These are phyloP conservation scores for Dromiciops gliroides DNA, from an alignment of 2,113 vertebrate genomes.

Conservation along the genomic window DNA sequence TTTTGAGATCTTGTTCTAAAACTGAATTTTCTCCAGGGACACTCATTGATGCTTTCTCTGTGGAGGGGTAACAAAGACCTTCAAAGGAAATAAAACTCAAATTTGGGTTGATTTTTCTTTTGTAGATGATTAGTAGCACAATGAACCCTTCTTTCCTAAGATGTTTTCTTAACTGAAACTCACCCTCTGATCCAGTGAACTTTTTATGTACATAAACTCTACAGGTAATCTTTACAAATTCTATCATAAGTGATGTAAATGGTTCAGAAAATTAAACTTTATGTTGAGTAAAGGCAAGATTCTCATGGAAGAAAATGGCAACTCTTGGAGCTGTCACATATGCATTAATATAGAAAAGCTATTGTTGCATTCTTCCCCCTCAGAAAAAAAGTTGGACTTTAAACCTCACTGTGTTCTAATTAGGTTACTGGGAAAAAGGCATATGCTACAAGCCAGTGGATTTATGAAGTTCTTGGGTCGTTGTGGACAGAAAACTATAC, in stretches of 20 bases:
- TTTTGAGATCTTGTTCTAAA: conserved; percentile 27
- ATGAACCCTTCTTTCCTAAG: conserved; percentile 33
- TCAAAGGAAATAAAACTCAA: conserved; percentile 22
- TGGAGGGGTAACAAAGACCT: neutral
- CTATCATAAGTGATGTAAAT: conserved; percentile 11
- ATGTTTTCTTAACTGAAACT: conserved; percentile 36
- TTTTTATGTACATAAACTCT: neutral
- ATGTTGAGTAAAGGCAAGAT: conserved; percentile 40
- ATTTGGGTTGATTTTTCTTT: neutral
- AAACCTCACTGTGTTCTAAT: conserved; percentile 55
- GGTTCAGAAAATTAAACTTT: conserved; percentile 47
- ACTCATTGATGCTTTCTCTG: conserved; percentile 16
- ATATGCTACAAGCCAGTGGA: conserved; percentile 82
- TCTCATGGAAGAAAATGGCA: conserved; percentile 36
- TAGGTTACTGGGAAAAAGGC: conserved; percentile 83
- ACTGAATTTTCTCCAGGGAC: conserved; percentile 12
- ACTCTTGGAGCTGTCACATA: neutral
- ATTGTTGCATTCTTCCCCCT: conserved; percentile 43
- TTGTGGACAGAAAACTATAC: conserved; percentile 80
- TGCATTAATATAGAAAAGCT: conserved; percentile 19
- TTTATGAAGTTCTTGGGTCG: conserved; percentile 80
- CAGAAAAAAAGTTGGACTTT: conserved; percentile 37
- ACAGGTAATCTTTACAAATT: neutral
- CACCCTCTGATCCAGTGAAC: conserved; percentile 21
- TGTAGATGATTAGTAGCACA: neutral